phyloP scores from a whole-genome alignment of 2,888 invertebrate genomes.

The Linnaemya tessellans region DNA sequence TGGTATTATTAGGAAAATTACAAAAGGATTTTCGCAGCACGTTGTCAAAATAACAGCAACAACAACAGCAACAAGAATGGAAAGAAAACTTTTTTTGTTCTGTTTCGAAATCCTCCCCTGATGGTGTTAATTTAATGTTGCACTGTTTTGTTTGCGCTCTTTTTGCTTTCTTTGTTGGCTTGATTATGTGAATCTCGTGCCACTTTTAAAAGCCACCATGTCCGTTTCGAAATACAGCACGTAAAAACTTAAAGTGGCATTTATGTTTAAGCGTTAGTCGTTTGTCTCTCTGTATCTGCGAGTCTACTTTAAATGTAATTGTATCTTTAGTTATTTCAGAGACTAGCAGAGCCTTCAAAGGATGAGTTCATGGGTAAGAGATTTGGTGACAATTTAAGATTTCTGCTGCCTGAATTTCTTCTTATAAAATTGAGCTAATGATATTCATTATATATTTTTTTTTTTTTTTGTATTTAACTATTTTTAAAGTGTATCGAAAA shows the following conservation, averaged over 20 bases:
- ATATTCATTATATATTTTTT: too few relatives aligned
- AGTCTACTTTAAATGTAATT: conserved; percentile 22
- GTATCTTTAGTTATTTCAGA: background rate
- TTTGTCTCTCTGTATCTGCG: conserved; percentile 20
- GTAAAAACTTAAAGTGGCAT: conserved; percentile 40
- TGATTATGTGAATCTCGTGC: conserved; percentile 14
- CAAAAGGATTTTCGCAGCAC: conserved; percentile 54
- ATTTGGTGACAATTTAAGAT: too few relatives aligned
- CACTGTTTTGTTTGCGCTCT: conserved; percentile 14
- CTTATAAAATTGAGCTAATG: too few relatives aligned
- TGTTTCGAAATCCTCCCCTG: conserved; percentile 33
- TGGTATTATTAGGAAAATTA: conserved; percentile 60
- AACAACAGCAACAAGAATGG: conserved; percentile 9
- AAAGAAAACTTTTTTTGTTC: conserved; percentile 14
- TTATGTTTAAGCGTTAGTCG: conserved; percentile 43
- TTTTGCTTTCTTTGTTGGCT: conserved; percentile 10
- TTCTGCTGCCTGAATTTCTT: too few relatives aligned
- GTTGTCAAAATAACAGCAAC: conserved; percentile 45
- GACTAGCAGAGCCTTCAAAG: background rate
- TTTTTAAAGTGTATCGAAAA: too few relatives aligned
- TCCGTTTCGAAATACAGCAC: conserved; percentile 54
- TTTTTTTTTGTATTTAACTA: too few relatives aligned
- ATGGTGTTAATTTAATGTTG: conserved; percentile 70
- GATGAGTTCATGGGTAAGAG: conserved; percentile 9
- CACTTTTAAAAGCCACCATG: conserved; percentile 56